phyloP scores from a whole-genome alignment of 1,140 invertebrate species.

The Micrasema longulum region DNA sequence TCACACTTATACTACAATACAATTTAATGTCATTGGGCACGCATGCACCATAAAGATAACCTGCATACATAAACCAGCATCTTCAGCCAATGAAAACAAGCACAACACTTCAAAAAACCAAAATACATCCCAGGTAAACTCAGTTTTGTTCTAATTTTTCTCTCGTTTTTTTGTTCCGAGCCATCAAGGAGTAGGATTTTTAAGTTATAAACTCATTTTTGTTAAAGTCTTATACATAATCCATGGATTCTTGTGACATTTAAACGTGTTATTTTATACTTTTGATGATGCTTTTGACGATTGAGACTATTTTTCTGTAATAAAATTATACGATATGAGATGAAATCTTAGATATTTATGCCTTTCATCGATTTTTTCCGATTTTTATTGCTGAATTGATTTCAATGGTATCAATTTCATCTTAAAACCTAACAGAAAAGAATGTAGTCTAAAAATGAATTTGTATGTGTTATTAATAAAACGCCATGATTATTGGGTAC shows the following conservation, averaged over 20 bases:
- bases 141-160: too few species aligned
- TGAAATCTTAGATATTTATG: not conserved
- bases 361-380: slow-evolving; percentile 12
- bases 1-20: slow-evolving; percentile 37
- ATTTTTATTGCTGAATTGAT: slow-evolving; percentile 26
- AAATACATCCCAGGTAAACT: too few species aligned
- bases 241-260: not conserved
- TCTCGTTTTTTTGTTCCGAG: not conserved
- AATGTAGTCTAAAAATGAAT: too few species aligned
- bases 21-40: slow-evolving; percentile 41
- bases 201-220: not conserved
- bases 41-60: slow-evolving; percentile 33
- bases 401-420: slow-evolving; percentile 31
- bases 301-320: slow-evolving; percentile 5
- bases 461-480: too few species aligned
- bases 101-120: not conserved
- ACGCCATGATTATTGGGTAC: too few species aligned
- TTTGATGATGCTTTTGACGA: slow-evolving; percentile 19
- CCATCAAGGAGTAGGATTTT: not conserved
- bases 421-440: too few species aligned
- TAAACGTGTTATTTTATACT: slow-evolving; percentile 16
- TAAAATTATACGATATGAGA: not conserved
- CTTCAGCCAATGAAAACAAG: not conserved
- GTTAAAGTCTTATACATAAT: slow-evolving; percentile 12
- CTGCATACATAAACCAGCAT: slow-evolving; percentile 1